Percentiles rank a stretch among this genome's conserved stretches.
These are phyloP conservation scores for Eurytoma adleriae DNA, from an alignment of 2,888 invertebrate genomes.

Conservation along the genomic window DNA sequence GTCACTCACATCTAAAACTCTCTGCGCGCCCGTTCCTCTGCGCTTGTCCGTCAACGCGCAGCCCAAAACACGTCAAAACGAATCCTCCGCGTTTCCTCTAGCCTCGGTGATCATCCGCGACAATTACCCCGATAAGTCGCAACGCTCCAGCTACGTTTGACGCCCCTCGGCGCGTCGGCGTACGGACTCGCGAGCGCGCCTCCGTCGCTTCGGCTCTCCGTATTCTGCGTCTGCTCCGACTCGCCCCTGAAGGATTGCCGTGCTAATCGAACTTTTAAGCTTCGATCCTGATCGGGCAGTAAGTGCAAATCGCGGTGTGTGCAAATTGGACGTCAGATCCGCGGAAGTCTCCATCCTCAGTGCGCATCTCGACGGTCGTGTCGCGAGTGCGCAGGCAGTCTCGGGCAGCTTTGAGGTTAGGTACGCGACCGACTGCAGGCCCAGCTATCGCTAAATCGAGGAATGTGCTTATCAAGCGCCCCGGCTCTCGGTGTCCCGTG, in stretches of 20 bases:
- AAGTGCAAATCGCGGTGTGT: no score
- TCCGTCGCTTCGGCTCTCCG: not conserved
- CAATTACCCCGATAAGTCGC: no score
- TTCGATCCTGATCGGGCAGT: no score
- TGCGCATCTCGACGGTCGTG: no score
- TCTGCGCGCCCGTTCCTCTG: not conserved
- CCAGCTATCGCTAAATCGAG: not conserved
- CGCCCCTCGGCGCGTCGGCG: not conserved
- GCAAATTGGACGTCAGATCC: no score
- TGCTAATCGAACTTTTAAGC: no score
- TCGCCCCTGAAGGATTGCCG: no score
- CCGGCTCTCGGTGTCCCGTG: not conserved
- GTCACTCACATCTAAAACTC: constrained; percentile 58
- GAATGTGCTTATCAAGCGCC: not conserved
- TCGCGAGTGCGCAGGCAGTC: no score
- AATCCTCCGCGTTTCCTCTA: not conserved
- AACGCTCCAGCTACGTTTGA: not conserved
- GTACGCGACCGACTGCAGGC: not conserved
- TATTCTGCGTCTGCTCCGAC: not conserved
- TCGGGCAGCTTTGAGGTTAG: constrained; percentile 39
- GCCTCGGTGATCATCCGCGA: no score
- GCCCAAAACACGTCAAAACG: not conserved
- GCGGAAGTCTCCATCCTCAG: no score
- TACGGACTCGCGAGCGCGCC: not conserved
- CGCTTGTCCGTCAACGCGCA: not conserved